A percentile compares a stretch with the other conserved stretches of the same genome.
phyloP scores from a whole-genome alignment of 92 coral and sea anemone genomes.

The Epizoanthus illoricatus region DNA sequence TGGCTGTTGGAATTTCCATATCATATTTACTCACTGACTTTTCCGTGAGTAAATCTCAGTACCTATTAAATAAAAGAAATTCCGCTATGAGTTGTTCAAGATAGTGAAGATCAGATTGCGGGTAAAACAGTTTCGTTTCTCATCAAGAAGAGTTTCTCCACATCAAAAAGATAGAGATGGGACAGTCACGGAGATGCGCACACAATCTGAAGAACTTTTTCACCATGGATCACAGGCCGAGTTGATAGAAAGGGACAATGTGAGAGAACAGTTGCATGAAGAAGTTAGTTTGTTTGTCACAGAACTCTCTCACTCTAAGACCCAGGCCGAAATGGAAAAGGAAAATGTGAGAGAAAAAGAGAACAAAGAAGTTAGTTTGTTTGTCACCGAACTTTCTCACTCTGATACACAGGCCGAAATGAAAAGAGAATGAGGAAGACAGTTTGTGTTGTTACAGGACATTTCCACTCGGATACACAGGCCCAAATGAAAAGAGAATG shows the following conservation, averaged over 20 bases:
- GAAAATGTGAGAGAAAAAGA: not conserved
- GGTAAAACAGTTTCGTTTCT: not conserved
- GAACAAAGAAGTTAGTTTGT: not conserved
- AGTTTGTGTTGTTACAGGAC: not conserved
- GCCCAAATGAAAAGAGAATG: not conserved
- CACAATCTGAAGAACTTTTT: not conserved
- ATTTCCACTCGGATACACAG: too few relatives aligned
- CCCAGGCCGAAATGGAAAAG: not conserved
- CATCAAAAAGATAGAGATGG: too few relatives aligned
- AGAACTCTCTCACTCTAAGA: not conserved
- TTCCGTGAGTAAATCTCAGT: too few relatives aligned
- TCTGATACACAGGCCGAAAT: not conserved
- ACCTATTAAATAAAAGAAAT: too few relatives aligned
- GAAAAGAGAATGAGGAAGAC: not conserved
- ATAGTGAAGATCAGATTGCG: not conserved
- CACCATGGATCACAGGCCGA: not conserved
- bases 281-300: not conserved
- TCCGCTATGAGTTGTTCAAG: conserved; percentile 44
- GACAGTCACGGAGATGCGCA: too few relatives aligned
- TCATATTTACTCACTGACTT: too few relatives aligned
- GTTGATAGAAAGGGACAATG: not conserved
- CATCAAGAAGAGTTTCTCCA: not conserved
- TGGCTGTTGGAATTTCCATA: too few relatives aligned
- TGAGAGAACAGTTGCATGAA: not conserved
- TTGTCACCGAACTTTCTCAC: not conserved